phyloP scores from a whole-genome alignment of 2,797 vertebrate species.

The Lacerta viridis region DNA sequence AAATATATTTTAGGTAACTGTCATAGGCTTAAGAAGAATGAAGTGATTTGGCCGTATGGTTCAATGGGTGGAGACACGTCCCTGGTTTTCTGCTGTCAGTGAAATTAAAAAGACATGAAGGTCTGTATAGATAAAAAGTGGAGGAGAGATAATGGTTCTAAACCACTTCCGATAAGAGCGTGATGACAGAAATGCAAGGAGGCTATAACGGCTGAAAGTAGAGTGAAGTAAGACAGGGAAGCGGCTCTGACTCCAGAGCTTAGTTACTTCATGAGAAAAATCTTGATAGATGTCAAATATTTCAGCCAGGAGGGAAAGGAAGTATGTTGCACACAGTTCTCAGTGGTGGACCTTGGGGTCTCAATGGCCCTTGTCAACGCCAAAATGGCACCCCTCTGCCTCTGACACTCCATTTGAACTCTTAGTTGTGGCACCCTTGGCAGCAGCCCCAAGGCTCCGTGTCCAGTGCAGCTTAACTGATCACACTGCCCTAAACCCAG shows the following conservation, averaged over 20 bases:
- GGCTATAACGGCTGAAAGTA: neutral
- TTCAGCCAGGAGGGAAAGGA: neutral
- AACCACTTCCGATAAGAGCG: constrained; percentile 2
- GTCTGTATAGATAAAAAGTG: constrained; percentile 7
- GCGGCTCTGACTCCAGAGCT: constrained; percentile 11
- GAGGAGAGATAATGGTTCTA: constrained; percentile 14
- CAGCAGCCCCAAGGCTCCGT: too few relatives aligned
- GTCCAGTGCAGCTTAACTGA: too few relatives aligned
- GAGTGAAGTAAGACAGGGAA: neutral
- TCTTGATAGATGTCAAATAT: neutral
- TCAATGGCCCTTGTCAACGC: too few relatives aligned
- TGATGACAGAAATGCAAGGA: neutral
- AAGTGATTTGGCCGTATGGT: constrained; percentile 30
- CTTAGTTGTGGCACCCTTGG: too few relatives aligned
- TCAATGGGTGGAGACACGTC: neutral
- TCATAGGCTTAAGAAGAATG: constrained; percentile 9
- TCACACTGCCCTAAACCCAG: too few relatives aligned
- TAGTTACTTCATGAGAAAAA: constrained; percentile 30
- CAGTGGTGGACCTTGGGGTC: too few relatives aligned
- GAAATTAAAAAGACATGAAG: neutral
- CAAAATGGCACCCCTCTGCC: too few relatives aligned
- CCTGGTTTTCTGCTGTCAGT: constrained; percentile 29
- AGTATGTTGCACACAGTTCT: neutral
- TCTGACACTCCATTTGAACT: too few relatives aligned
- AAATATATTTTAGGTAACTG: constrained; percentile 12